Conservation (phyloP, 2,797 vertebrate genomes). For the Hippoglossus hippoglossus region DNA sequence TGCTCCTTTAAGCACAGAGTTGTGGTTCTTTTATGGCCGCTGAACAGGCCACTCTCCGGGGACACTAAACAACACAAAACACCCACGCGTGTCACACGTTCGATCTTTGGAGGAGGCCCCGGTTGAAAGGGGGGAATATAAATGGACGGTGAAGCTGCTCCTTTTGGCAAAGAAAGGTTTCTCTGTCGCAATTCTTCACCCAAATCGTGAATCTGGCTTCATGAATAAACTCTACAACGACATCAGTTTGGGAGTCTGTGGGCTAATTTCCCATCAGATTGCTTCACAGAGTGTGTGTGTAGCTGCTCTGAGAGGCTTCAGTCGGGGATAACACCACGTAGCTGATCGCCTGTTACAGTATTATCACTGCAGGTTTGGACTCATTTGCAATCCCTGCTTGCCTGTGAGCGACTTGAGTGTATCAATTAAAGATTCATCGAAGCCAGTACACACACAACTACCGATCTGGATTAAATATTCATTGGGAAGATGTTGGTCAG, state of each 20-base stretch:
- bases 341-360: constrained; percentile 54
- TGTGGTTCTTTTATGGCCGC: constrained; percentile 4
- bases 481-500: constrained; percentile 66
- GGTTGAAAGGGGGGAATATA: neutral
- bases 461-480: constrained; percentile 76
- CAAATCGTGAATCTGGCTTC: neutral
- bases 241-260: neutral
- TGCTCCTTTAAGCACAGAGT: constrained; percentile 1
- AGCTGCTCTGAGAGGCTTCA: constrained; percentile 42
- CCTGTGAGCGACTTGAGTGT: constrained; percentile 59
- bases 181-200: neutral
- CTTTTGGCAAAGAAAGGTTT: neutral
- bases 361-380: constrained; percentile 63
- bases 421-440: constrained; percentile 76
- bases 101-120: neutral
- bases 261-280: constrained; percentile 35
- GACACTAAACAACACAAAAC: constrained; percentile 42
- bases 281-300: constrained; percentile 22
- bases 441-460: constrained; percentile 60
- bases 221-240: neutral
- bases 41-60: constrained; percentile 18
- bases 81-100: constrained; percentile 19
- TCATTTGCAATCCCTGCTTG: constrained; percentile 65
- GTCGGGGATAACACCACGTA: constrained; percentile 38
- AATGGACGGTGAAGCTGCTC: neutral